Evolutionary conservation across 2,888 invertebrate species (phyloP).

Genomic region (Caenorhabditis sp.): DNA sequence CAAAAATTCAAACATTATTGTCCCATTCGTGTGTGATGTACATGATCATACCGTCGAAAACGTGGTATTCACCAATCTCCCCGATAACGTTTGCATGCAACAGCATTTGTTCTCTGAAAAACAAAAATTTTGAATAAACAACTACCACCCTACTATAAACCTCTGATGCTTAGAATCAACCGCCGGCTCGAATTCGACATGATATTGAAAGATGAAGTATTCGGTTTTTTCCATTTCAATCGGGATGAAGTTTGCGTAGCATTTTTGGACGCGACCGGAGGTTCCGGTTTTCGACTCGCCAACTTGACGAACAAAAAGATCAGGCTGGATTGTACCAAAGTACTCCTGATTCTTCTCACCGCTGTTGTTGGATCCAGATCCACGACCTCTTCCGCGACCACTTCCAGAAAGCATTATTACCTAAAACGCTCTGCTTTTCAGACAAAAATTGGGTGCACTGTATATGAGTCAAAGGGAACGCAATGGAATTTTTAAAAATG

Average conservation of each 20-base stretch:
- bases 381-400: constrained; percentile 57
- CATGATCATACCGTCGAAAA: constrained; percentile 80
- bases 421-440: neutral
- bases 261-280: constrained; percentile 44
- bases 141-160: neutral
- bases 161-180: constrained; percentile 67
- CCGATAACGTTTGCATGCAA: constrained; percentile 27
- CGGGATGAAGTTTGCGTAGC: constrained; percentile 68
- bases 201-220: constrained; percentile 68
- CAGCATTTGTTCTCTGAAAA: constrained; percentile 57
- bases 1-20: constrained; percentile 26
- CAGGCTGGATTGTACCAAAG: constrained; percentile 67
- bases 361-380: constrained; percentile 44
- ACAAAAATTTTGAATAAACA: neutral
- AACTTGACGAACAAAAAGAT: constrained; percentile 66
- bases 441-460: too few relatives aligned
- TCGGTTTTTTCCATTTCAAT: constrained; percentile 57
- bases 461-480: too few relatives aligned
- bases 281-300: constrained; percentile 63
- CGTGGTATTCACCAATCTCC: constrained; percentile 61
- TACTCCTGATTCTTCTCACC: constrained; percentile 30
- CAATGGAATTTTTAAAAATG: too few relatives aligned
- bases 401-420: constrained; percentile 48
- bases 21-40: constrained; percentile 64
- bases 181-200: constrained; percentile 69